Evolutionary conservation across 2,113 vertebrate species (phyloP).

Genomic region (Anguilla japonica): DNA sequence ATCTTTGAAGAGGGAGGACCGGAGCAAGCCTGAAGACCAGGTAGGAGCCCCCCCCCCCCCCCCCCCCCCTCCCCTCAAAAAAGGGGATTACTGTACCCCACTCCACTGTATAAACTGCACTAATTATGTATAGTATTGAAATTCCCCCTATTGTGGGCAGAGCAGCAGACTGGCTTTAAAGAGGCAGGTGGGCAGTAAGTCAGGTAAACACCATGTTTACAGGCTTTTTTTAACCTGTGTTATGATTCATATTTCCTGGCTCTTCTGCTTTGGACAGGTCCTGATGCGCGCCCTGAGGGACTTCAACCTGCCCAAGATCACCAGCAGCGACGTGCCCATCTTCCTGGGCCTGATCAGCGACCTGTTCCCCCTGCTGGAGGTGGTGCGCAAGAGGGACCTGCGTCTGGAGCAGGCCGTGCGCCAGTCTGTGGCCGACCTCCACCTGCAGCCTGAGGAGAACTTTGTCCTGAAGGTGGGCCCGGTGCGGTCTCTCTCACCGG

Average conservation of each 20-base stretch:
- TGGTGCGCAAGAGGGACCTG: constrained; percentile 69
- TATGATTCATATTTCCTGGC: constrained; percentile 71
- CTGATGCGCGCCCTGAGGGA: constrained; percentile 77
- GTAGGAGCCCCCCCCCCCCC: constrained; percentile 45
- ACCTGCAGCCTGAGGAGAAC: constrained; percentile 82
- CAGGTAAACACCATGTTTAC: constrained; percentile 81
- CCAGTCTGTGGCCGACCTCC: constrained; percentile 72
- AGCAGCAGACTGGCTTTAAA: constrained; percentile 81
- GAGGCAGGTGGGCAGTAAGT: constrained; percentile 80
- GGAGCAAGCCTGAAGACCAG: constrained; percentile 72
- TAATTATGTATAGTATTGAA: neutral
- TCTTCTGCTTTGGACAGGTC: constrained; percentile 55
- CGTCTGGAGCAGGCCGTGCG: constrained; percentile 78
- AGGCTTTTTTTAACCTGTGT: constrained; percentile 76
- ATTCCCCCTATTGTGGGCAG: constrained; percentile 25
- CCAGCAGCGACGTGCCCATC: constrained; percentile 74
- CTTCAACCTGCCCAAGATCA: constrained; percentile 79
- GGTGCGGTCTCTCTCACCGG: neutral
- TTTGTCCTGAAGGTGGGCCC: constrained; percentile 79
- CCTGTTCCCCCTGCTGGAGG: constrained; percentile 75
- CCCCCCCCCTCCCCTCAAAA: neutral
- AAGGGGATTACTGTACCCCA: neutral
- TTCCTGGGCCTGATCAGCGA: constrained; percentile 78
- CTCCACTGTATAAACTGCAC: neutral
- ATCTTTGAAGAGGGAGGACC: constrained; percentile 71